Conservation (phyloP, 2,113 vertebrate genomes). For the Mormyrus iriodes region DNA sequence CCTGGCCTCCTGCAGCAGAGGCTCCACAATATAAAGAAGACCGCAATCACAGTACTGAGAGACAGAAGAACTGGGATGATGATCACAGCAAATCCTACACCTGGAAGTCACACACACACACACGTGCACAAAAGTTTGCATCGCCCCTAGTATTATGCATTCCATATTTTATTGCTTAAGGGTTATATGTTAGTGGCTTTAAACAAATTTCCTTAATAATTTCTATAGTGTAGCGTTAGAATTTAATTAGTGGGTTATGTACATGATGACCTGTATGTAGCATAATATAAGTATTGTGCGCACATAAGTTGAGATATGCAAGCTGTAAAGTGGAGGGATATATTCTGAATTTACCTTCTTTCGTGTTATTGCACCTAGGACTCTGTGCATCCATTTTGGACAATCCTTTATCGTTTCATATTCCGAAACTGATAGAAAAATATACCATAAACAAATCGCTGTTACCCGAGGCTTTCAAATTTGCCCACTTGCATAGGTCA, state of each 20-base stretch:
- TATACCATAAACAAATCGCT: background rate
- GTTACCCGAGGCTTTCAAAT: background rate
- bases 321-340: background rate
- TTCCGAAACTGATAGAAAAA: background rate
- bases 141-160: background rate
- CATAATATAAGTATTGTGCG: background rate
- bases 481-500: background rate
- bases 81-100: constrained; percentile 44
- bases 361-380: constrained; percentile 37
- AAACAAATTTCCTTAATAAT: background rate
- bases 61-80: constrained; percentile 54
- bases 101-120: constrained; percentile 37
- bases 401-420: constrained; percentile 38
- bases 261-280: background rate
- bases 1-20: constrained; percentile 32
- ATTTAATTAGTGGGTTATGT: background rate
- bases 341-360: constrained; percentile 36
- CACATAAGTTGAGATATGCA: background rate
- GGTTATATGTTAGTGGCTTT: background rate
- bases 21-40: constrained; percentile 54
- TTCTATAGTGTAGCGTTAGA: background rate
- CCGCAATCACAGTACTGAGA: constrained; percentile 45
- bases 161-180: background rate
- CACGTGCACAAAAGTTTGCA: background rate
- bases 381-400: constrained; percentile 33